These are phyloP conservation scores for Sebastiscus albofasciatus DNA, from an alignment of 2,797 vertebrate species.

Conservation along the genomic window DNA sequence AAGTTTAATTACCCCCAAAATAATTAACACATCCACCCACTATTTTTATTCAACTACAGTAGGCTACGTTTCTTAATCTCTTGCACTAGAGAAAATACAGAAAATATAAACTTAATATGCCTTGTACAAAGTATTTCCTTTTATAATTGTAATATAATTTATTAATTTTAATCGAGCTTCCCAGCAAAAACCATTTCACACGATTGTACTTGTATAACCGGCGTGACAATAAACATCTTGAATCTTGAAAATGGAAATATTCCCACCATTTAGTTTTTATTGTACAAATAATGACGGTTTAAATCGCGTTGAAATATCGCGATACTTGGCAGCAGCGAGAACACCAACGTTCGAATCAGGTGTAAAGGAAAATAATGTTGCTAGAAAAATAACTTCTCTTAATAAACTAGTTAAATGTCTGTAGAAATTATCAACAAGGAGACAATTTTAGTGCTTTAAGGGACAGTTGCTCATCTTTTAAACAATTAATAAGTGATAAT, in stretches of 20 bases:
- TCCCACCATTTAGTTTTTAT: neutral
- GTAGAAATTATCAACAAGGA: neutral
- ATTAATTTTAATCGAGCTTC: too few relatives aligned
- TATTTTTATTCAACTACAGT: neutral
- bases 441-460: neutral
- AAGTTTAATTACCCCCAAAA: too few relatives aligned
- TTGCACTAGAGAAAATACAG: neutral
- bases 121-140: too few relatives aligned
- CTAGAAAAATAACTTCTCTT: neutral
- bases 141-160: too few relatives aligned
- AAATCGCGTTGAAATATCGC: neutral
- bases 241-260: neutral
- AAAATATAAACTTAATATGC: too few relatives aligned
- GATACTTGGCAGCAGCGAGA: neutral
- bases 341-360: neutral
- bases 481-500: neutral
- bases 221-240: too few relatives aligned
- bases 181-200: too few relatives aligned
- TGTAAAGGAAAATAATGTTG: neutral
- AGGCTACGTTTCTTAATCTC: too few relatives aligned
- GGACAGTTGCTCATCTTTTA: accelerated
- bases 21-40: neutral
- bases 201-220: too few relatives aligned
- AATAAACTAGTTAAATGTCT: too few relatives aligned
- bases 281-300: neutral